Evolutionary conservation across 2,888 invertebrate species (phyloP).

Genomic region (Crematogaster levior): DNA sequence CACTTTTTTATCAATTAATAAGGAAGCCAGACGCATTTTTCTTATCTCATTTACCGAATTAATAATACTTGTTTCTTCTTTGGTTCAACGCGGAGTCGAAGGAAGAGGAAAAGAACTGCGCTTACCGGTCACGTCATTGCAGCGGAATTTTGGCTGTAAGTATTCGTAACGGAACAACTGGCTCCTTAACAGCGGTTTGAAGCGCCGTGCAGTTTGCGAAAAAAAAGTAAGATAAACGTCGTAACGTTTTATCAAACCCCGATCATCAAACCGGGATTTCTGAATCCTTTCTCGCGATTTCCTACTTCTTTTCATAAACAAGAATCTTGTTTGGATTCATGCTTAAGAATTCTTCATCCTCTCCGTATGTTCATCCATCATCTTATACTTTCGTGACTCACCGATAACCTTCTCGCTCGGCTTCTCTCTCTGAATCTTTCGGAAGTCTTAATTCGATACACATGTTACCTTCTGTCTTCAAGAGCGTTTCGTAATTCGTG

Average conservation of each 20-base stretch:
- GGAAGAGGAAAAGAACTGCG: slow-evolving; percentile 39
- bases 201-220: slow-evolving; percentile 16
- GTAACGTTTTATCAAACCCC: slow-evolving; percentile 61
- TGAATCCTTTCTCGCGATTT: slow-evolving; percentile 46
- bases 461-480: neutral
- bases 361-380: slow-evolving; percentile 2
- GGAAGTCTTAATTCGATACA: slow-evolving; percentile 19
- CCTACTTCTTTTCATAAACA: slow-evolving; percentile 55
- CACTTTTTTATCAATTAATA: neutral
- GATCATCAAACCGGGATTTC: slow-evolving; percentile 56
- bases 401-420: neutral
- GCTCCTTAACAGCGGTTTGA: slow-evolving; percentile 55
- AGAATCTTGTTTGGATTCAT: slow-evolving; percentile 56
- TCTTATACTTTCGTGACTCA: neutral
- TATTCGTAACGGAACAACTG: slow-evolving; percentile 69
- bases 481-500: neutral
- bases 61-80: slow-evolving; percentile 6
- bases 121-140: slow-evolving; percentile 36
- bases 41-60: neutral
- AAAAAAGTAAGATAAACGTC: slow-evolving; percentile 30
- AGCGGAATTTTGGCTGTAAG: slow-evolving; percentile 56
- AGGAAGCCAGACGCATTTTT: neutral
- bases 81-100: neutral
- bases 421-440: neutral
- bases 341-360: slow-evolving; percentile 46